A percentile compares a stretch with the other conserved stretches of the same genome.
These are phyloP conservation scores for Dasysyrphus albostriatus DNA, from an alignment of 2,888 invertebrate species.

Conservation along the genomic window DNA sequence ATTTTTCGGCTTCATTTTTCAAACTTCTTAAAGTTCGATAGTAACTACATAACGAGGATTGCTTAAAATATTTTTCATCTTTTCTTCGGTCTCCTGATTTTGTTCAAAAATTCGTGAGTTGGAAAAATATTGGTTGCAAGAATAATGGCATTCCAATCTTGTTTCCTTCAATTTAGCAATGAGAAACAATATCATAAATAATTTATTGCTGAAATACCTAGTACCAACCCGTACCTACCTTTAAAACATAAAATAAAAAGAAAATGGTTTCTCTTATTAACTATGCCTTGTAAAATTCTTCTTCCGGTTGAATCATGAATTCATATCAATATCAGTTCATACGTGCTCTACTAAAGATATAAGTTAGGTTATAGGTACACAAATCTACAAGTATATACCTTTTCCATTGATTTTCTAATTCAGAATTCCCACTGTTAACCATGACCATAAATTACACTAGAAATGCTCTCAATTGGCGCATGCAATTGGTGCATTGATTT, in stretches of 20 bases:
- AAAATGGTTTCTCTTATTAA: constrained; percentile 12
- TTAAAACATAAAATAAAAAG: not conserved
- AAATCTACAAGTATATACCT: not conserved
- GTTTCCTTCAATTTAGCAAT: not conserved
- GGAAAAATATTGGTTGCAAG: not conserved
- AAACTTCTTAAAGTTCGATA: too few species aligned
- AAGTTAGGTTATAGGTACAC: constrained; percentile 1
- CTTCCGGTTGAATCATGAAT: constrained; percentile 38
- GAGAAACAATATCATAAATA: constrained; percentile 7
- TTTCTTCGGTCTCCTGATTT: not conserved
- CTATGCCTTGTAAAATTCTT: constrained; percentile 20
- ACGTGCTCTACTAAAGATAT: constrained; percentile 32
- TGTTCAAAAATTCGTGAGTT: not conserved
- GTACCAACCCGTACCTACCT: not conserved
- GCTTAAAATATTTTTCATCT: too few species aligned
- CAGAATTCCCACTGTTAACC: constrained; percentile 62
- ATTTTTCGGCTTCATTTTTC: too few species aligned
- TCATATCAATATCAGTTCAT: constrained; percentile 25
- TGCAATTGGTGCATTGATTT: constrained; percentile 73
- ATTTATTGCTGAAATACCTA: not conserved
- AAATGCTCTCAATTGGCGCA: constrained; percentile 73
- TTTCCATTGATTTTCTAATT: constrained; percentile 49
- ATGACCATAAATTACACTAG: constrained; percentile 67
- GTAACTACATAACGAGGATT: too few species aligned
- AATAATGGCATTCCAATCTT: constrained; percentile 7